phyloP scores from a whole-genome alignment of 1,140 invertebrate species.

The Aleiodes sp. region DNA sequence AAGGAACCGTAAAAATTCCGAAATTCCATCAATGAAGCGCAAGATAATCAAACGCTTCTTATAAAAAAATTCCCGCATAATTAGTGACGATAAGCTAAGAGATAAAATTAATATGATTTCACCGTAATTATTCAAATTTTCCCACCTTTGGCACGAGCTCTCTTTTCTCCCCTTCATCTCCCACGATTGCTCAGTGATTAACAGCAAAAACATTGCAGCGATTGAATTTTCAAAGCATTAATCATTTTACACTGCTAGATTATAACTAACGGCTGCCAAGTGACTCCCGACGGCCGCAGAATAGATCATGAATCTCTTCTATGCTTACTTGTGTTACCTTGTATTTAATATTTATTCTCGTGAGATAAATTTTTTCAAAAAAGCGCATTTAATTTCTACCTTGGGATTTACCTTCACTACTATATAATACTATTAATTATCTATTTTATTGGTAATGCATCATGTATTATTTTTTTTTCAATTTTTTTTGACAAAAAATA shows the following conservation, averaged over 20 bases:
- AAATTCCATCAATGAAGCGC: too few relatives aligned
- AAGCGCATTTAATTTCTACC: neutral
- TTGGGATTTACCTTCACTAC: neutral
- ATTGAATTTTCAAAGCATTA: slow-evolving; percentile 37
- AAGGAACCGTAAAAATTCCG: too few relatives aligned
- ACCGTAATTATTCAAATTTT: too few relatives aligned
- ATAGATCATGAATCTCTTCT: slow-evolving; percentile 4
- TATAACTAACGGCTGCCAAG: slow-evolving; percentile 32
- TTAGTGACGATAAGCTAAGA: too few relatives aligned
- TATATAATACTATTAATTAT: slow-evolving; percentile 2
- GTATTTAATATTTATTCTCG: slow-evolving; percentile 1
- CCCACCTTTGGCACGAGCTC: too few relatives aligned
- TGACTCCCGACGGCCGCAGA: slow-evolving; percentile 24
- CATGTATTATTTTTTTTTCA: neutral
- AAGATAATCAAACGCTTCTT: too few relatives aligned
- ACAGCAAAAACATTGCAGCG: slow-evolving; percentile 28
- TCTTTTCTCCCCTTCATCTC: too few relatives aligned
- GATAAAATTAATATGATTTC: too few relatives aligned
- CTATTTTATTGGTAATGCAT: neutral
- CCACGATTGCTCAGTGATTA: slow-evolving; percentile 17
- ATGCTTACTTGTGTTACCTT: neutral
- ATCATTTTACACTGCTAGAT: slow-evolving; percentile 25
- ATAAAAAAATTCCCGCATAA: too few relatives aligned
- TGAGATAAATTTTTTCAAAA: neutral
- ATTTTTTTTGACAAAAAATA: too few relatives aligned